Evolutionary conservation across 1,140 invertebrate species (phyloP).

Genomic region (Phenacoccus solenopsis): DNA sequence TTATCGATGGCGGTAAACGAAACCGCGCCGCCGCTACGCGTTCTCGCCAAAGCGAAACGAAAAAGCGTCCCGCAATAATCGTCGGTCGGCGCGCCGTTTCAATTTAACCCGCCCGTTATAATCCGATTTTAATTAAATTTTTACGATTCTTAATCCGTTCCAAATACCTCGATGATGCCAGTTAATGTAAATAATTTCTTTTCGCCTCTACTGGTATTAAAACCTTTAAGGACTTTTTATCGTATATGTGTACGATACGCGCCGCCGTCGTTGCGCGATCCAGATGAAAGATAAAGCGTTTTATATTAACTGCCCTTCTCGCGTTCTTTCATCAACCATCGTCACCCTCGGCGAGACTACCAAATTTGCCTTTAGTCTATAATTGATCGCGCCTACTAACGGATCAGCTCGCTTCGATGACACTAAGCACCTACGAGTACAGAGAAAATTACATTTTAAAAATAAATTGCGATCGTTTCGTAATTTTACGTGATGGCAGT

Average conservation of each 20-base stretch:
- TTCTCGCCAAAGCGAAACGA: not conserved
- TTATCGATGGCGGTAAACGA: constrained; percentile 4
- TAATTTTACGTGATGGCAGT: constrained; percentile 3
- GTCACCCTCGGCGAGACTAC: too few relatives aligned
- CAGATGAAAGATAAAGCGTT: too few relatives aligned
- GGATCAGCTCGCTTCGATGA: too few relatives aligned
- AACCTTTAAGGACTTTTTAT: not conserved
- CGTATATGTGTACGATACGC: too few relatives aligned
- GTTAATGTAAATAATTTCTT: constrained; percentile 16
- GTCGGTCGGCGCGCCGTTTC: constrained; percentile 4
- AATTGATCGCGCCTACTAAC: too few relatives aligned
- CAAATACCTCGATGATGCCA: constrained; percentile 14
- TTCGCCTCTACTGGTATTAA: not conserved
- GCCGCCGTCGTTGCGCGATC: too few relatives aligned
- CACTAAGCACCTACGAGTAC: too few relatives aligned
- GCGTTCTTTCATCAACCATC: too few relatives aligned
- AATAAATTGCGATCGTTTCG: not conserved
- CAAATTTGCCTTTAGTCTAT: too few relatives aligned
- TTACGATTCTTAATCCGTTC: constrained; percentile 15
- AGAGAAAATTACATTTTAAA: not conserved
- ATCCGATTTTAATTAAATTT: constrained; percentile 18
- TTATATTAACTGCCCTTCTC: too few relatives aligned
- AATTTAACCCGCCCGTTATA: constrained; percentile 11
- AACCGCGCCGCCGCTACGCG: too few relatives aligned
- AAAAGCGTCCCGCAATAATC: constrained; percentile 12